These are phyloP conservation scores for Zaprionus camerounensis DNA, from an alignment of 1,140 invertebrate species.

Conservation along the genomic window DNA sequence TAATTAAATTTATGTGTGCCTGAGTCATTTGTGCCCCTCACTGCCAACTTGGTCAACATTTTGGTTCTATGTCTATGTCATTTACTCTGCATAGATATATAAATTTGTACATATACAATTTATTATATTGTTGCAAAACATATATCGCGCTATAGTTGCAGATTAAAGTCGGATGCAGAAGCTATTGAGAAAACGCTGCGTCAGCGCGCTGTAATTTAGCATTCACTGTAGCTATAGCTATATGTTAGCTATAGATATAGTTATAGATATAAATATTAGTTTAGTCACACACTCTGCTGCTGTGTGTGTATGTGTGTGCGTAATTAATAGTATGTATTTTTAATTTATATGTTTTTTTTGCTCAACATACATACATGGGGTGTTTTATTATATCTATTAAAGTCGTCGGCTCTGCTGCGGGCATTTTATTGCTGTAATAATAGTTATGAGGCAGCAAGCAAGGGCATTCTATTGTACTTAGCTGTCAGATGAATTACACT, in stretches of 20 bases:
- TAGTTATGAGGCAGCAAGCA: not conserved
- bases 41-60: slow-evolving; percentile 70
- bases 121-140: slow-evolving; percentile 24
- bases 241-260: slow-evolving; percentile 5
- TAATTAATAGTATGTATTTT: slow-evolving; percentile 63
- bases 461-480: not conserved
- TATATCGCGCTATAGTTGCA: slow-evolving; percentile 35
- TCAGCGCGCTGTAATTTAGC: slow-evolving; percentile 64
- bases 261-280: slow-evolving; percentile 55
- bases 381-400: not conserved
- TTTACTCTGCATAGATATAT: slow-evolving; percentile 43
- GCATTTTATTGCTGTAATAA: not conserved
- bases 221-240: slow-evolving; percentile 29
- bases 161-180: slow-evolving; percentile 45
- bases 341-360: slow-evolving; percentile 22
- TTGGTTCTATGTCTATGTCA: slow-evolving; percentile 59
- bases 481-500: not conserved
- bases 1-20: slow-evolving; percentile 79
- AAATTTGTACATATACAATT: slow-evolving; percentile 1
- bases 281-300: slow-evolving; percentile 10
- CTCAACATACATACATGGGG: not conserved
- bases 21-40: slow-evolving; percentile 63
- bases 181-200: slow-evolving; percentile 51
- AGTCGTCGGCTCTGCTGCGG: not conserved
- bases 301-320: slow-evolving; percentile 17